Percentiles rank a stretch among this genome's conserved stretches.
Evolutionary conservation across 2,888 invertebrate species (phyloP).

Genomic region (Patella caerulea): DNA sequence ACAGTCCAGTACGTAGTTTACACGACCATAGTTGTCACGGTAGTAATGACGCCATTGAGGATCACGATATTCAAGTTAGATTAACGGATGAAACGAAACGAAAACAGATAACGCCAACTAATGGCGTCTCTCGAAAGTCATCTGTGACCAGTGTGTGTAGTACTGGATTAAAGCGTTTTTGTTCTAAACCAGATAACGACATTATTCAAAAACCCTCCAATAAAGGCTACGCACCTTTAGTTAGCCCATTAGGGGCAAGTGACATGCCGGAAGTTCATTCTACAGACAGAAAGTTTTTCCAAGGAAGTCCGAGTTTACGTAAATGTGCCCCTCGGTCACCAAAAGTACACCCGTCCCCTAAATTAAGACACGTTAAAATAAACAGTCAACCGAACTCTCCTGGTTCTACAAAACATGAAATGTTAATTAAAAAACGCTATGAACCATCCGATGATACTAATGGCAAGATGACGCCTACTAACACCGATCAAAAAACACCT

Average conservation of each 20-base stretch:
- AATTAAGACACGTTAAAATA: constrained; percentile 39
- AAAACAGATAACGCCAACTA: constrained; percentile 21
- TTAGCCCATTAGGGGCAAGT: constrained; percentile 54
- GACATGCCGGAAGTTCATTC: constrained; percentile 45
- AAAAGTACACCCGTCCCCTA: constrained; percentile 54
- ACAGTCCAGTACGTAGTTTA: constrained; percentile 47
- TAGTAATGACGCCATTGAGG: constrained; percentile 38
- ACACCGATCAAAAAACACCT: neutral
- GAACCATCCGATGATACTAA: constrained; percentile 30
- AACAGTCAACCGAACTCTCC: constrained; percentile 35
- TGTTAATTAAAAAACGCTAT: constrained; percentile 48
- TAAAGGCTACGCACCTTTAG: constrained; percentile 49
- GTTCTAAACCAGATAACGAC: constrained; percentile 49
- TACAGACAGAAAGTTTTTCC: constrained; percentile 52
- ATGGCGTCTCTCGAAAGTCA: constrained; percentile 43
- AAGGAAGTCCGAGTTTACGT: constrained; percentile 45
- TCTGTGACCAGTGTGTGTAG: constrained; percentile 53
- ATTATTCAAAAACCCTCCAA: constrained; percentile 44
- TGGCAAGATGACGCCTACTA: neutral
- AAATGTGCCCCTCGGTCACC: constrained; percentile 28
- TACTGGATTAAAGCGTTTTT: constrained; percentile 43
- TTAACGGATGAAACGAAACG: constrained; percentile 45
- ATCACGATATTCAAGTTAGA: constrained; percentile 61
- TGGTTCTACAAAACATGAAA: constrained; percentile 49
- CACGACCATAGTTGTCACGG: constrained; percentile 20